Conservation (phyloP, 1,140 invertebrate genomes). For the Sycophila sp. region DNA sequence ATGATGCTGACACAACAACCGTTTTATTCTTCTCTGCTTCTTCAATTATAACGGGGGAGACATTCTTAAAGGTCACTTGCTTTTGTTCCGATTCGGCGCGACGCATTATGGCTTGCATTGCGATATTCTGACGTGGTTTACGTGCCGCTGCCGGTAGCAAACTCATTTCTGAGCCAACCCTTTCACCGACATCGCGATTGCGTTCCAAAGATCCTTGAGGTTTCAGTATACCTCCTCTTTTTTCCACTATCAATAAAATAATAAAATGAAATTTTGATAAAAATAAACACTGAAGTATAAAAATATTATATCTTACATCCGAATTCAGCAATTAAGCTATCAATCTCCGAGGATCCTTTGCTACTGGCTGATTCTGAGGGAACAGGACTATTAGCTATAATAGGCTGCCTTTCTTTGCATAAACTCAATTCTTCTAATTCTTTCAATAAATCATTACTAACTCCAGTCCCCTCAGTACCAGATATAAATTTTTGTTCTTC, state of each 20-base stretch:
- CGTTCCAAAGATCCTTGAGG: conserved; percentile 75
- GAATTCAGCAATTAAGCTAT: conserved; percentile 44
- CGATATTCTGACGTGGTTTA: conserved; percentile 73
- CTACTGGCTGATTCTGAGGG: conserved; percentile 57
- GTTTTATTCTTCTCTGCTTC: conserved; percentile 39
- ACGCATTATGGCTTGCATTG: conserved; percentile 79
- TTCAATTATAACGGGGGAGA: conserved; percentile 52
- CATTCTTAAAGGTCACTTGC: conserved; percentile 59
- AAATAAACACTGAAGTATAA: neutral
- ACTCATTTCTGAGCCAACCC: conserved; percentile 52
- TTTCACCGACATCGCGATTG: conserved; percentile 62
- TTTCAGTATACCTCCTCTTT: conserved; percentile 75
- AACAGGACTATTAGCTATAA: conserved; percentile 52
- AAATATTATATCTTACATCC: conserved; percentile 36
- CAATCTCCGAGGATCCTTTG: conserved; percentile 53
- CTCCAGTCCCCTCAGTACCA: conserved; percentile 46
- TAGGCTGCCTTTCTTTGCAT: conserved; percentile 51
- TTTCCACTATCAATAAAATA: conserved; percentile 66
- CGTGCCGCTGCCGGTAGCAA: conserved; percentile 50
- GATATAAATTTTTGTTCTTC: conserved; percentile 49
- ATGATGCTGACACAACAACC: neutral
- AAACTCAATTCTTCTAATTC: conserved; percentile 61
- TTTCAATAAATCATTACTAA: conserved; percentile 60
- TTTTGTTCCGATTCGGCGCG: conserved; percentile 59
- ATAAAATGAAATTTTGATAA: conserved; percentile 31